These are phyloP conservation scores for Chiloscyllium punctatum DNA, from an alignment of 2,797 vertebrate species.

Conservation along the genomic window DNA sequence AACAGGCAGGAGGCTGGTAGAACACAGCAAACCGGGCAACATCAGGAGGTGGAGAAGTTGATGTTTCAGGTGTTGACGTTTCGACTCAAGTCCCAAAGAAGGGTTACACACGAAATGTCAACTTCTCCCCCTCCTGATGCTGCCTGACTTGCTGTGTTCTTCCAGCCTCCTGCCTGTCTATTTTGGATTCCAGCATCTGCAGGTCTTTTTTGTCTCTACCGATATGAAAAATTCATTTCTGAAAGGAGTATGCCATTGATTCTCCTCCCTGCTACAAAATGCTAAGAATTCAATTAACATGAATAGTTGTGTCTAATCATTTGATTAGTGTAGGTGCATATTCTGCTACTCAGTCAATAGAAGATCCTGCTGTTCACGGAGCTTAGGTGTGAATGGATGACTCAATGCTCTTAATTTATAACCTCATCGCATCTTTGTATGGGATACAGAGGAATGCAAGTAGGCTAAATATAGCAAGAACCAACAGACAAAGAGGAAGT, in stretches of 20 bases:
- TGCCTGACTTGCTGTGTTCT: no score
- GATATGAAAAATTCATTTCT: not conserved
- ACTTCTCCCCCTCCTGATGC: no score
- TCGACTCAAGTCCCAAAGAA: no score
- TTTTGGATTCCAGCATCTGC: no score
- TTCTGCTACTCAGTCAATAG: not conserved
- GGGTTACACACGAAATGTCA: no score
- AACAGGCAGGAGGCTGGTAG: no score
- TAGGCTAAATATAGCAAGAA: not conserved
- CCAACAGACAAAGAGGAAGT: not conserved
- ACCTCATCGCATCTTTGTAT: not conserved
- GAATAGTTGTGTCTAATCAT: not conserved
- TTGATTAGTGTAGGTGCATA: not conserved
- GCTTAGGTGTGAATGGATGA: not conserved
- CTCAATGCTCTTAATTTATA: not conserved
- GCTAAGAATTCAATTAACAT: not conserved
- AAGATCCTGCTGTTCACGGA: not conserved
- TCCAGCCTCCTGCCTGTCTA: no score
- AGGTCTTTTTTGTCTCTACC: no score
- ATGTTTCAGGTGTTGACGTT: no score
- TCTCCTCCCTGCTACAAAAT: not conserved
- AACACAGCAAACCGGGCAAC: no score
- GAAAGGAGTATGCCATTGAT: not conserved
- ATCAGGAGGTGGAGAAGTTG: no score
- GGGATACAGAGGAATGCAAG: not conserved